phyloP scores from a whole-genome alignment of 2,113 vertebrate species.

The Castor canadensis region DNA sequence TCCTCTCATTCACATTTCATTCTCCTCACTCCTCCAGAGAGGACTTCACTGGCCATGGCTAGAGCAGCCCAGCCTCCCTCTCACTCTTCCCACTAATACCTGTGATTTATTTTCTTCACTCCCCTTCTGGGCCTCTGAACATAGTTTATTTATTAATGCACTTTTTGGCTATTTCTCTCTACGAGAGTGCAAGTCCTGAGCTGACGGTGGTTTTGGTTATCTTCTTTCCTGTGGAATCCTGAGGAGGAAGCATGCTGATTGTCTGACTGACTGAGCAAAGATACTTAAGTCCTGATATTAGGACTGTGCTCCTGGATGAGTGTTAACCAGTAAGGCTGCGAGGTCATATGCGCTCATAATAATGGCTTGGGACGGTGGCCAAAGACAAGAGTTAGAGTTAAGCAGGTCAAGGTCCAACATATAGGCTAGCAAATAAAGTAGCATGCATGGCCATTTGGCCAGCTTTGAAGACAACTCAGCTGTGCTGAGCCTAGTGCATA shows the following conservation, averaged over 20 bases:
- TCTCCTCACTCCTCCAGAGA: background rate
- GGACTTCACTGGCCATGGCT: background rate
- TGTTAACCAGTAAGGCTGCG: background rate
- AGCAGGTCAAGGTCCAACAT: background rate
- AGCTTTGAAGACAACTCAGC: background rate
- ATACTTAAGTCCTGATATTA: background rate
- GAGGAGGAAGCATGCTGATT: background rate
- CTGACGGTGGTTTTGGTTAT: background rate
- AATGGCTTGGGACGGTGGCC: background rate
- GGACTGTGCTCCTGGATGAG: background rate
- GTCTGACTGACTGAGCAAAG: background rate
- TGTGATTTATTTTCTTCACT: conserved; percentile 17
- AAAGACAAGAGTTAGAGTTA: background rate
- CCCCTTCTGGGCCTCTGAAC: background rate
- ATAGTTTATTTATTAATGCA: background rate
- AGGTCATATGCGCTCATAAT: background rate
- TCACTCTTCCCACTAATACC: background rate
- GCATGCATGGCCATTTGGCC: background rate
- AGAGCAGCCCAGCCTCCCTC: background rate
- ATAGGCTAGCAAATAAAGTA: background rate
- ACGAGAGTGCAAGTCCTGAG: background rate
- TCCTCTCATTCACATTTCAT: background rate
- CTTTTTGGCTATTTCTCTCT: background rate
- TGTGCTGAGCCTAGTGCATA: background rate
- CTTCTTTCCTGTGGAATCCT: background rate